Evolutionary conservation across 2,888 invertebrate species (phyloP).

Genomic region (Lycaena phlaeas): DNA sequence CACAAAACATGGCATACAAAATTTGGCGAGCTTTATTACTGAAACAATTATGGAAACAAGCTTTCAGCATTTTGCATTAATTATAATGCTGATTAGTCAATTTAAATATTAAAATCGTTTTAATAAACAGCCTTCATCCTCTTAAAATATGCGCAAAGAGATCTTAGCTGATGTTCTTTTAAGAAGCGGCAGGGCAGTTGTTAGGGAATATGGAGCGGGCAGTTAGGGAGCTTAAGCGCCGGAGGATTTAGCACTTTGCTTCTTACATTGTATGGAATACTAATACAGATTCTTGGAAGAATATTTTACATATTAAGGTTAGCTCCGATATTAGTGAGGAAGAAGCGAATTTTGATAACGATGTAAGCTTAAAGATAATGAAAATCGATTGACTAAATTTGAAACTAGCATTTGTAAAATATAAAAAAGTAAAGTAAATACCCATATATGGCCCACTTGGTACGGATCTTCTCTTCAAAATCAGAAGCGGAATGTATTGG

Average conservation of each 20-base stretch:
- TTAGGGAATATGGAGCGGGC: constrained; percentile 36
- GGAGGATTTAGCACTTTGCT: constrained; percentile 28
- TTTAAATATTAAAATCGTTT: constrained; percentile 10
- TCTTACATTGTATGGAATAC: constrained; percentile 7
- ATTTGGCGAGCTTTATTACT: neutral
- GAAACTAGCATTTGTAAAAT: too few relatives aligned
- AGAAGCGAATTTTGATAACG: too few relatives aligned
- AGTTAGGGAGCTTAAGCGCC: constrained; percentile 47
- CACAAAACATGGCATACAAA: neutral
- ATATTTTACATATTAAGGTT: neutral
- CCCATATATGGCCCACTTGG: too few relatives aligned
- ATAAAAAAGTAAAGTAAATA: too few relatives aligned
- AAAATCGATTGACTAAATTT: too few relatives aligned
- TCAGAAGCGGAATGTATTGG: too few relatives aligned
- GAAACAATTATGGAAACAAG: constrained; percentile 4
- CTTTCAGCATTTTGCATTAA: constrained; percentile 7
- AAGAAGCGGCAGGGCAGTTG: constrained; percentile 27
- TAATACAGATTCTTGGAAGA: neutral
- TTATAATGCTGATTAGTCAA: constrained; percentile 5
- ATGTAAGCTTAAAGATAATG: too few relatives aligned
- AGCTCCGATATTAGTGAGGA: too few relatives aligned
- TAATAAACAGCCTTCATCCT: constrained; percentile 11
- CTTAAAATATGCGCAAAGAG: constrained; percentile 26
- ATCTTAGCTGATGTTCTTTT: constrained; percentile 35
- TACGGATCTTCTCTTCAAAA: too few relatives aligned